A percentile compares a stretch with the other conserved stretches of the same genome.
Conservation (phyloP, 2,797 vertebrate genomes). For the Melanotaenia boesemani region DNA sequence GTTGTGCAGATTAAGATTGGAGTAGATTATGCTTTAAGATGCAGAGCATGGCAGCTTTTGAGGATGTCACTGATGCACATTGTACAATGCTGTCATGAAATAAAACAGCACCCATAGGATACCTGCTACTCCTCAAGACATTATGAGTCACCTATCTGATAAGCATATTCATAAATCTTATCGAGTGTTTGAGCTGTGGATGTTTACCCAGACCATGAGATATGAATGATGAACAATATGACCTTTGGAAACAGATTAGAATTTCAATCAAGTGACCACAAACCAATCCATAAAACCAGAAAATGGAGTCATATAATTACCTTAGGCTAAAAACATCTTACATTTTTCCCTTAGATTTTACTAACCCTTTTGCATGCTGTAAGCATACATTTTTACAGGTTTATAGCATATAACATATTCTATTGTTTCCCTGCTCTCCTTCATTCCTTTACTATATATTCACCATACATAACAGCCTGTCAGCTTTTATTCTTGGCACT, state of each 20-base stretch:
- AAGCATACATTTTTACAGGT: slow-evolving; percentile 27
- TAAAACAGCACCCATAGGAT: slow-evolving; percentile 52
- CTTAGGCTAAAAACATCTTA: slow-evolving; percentile 17
- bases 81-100: slow-evolving; percentile 37
- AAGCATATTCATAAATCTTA: slow-evolving; percentile 74
- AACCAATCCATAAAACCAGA: slow-evolving; percentile 73
- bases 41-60: slow-evolving; percentile 37
- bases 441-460: slow-evolving; percentile 42
- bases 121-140: slow-evolving; percentile 58
- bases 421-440: not conserved
- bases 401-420: slow-evolving; percentile 37
- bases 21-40: not conserved
- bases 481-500: slow-evolving; percentile 84
- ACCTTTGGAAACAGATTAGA: slow-evolving; percentile 82
- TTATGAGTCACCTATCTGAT: slow-evolving; percentile 50
- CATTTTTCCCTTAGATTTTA: slow-evolving; percentile 12
- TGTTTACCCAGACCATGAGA: slow-evolving; percentile 78
- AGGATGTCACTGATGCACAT: slow-evolving; percentile 40
- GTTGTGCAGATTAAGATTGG: slow-evolving; percentile 62
- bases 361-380: slow-evolving; percentile 8
- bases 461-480: slow-evolving; percentile 69
- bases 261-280: slow-evolving; percentile 80
- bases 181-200: slow-evolving; percentile 50
- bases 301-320: slow-evolving; percentile 38
- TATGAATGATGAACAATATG: slow-evolving; percentile 84